Conservation (phyloP, 2,113 vertebrate species). For the Mormoops blainvillei region DNA sequence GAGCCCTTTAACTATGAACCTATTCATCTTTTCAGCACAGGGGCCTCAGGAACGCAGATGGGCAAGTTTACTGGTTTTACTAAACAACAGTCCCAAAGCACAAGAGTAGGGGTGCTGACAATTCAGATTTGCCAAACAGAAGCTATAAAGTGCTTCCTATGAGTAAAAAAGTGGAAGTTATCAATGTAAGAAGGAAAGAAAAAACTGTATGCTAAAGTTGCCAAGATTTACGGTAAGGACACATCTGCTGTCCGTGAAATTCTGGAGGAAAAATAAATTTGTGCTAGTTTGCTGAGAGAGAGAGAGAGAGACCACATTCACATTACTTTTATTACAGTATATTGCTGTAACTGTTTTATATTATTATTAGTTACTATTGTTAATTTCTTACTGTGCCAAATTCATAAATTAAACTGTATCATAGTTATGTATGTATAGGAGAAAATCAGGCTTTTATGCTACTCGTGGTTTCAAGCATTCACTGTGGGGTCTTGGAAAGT, state of each 20-base stretch:
- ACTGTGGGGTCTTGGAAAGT: background rate
- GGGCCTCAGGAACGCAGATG: too few relatives aligned
- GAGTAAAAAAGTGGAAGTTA: background rate
- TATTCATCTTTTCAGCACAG: too few relatives aligned
- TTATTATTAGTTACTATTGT: background rate
- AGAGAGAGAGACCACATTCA: background rate
- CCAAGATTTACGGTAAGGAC: background rate
- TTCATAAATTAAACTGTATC: background rate
- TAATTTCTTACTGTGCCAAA: background rate
- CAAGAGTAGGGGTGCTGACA: background rate
- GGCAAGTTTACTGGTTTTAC: background rate
- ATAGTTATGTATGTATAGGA: background rate
- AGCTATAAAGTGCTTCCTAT: background rate
- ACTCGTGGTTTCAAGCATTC: too few relatives aligned
- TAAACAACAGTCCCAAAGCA: background rate
- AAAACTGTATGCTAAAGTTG: background rate
- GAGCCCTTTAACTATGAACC: too few relatives aligned
- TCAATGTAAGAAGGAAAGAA: background rate
- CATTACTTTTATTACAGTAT: background rate
- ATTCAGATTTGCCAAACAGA: background rate
- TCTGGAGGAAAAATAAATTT: background rate
- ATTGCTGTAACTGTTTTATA: background rate
- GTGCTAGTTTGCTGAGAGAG: background rate
- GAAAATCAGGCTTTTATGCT: background rate
- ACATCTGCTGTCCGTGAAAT: background rate